Evolutionary conservation across 2,797 vertebrate species (phyloP).

Genomic region (Galago senegalensis): DNA sequence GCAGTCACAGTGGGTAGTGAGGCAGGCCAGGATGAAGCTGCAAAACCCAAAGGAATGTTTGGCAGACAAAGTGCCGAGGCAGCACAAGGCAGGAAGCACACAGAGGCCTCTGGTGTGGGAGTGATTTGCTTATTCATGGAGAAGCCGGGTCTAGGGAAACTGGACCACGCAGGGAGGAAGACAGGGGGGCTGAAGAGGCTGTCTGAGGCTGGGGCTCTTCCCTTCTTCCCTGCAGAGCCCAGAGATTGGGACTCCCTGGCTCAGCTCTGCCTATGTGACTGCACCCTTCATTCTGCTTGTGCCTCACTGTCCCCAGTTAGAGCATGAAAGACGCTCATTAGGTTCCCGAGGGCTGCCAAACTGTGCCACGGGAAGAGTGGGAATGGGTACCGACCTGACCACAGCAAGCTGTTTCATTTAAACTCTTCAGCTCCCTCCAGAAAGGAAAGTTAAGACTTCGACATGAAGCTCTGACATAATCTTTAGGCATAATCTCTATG

Average conservation of each 20-base stretch:
- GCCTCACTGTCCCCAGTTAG: background rate
- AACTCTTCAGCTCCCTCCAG: background rate
- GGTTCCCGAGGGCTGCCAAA: background rate
- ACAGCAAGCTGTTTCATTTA: background rate
- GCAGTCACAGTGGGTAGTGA: background rate
- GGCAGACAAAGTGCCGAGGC: conserved; percentile 62
- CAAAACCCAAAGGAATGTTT: conserved; percentile 66
- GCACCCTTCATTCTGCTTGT: background rate
- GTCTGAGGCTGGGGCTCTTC: background rate
- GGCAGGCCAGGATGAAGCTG: background rate
- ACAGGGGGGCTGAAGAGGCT: rapidly evolving
- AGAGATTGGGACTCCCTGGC: too few species aligned
- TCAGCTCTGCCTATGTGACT: rapidly evolving
- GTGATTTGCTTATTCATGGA: conserved; percentile 57
- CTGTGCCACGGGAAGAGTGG: background rate
- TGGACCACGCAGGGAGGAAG: background rate
- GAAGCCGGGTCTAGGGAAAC: background rate
- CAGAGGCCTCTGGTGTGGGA: conserved; percentile 42
- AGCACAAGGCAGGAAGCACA: conserved; percentile 19
- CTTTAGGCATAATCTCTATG: background rate
- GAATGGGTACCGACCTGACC: background rate
- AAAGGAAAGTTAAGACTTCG: background rate
- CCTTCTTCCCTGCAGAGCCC: background rate
- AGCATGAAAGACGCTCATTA: background rate
- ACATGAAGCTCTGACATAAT: background rate